Percentiles rank a stretch among this genome's conserved stretches.
Evolutionary conservation across 1,140 invertebrate species (phyloP).

Genomic region (Pararge aegeria): DNA sequence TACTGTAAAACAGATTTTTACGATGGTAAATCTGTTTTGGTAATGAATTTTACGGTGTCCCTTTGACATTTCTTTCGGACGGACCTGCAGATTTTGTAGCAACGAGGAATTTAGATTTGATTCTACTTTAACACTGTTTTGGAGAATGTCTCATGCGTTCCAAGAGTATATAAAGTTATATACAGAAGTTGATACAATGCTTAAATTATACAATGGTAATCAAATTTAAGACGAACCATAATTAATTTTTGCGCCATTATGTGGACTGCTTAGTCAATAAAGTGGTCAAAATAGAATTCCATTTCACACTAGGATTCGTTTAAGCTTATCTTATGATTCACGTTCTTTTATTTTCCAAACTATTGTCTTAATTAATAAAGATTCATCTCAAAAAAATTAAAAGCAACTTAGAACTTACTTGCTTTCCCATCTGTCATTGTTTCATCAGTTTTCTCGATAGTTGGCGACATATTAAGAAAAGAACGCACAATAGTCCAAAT

Average conservation of each 20-base stretch:
- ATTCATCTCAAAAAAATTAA: not conserved
- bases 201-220: too few relatives aligned
- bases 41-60: conserved; percentile 45
- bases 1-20: conserved; percentile 21
- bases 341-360: too few relatives aligned
- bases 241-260: too few relatives aligned
- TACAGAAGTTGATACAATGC: too few relatives aligned
- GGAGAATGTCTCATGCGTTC: not conserved
- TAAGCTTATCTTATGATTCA: too few relatives aligned
- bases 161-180: not conserved
- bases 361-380: not conserved
- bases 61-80: conserved; percentile 63
- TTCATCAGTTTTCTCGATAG: conserved; percentile 32
- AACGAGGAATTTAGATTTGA: conserved; percentile 4
- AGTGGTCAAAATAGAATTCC: too few relatives aligned
- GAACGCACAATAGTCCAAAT: conserved; percentile 21
- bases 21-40: conserved; percentile 48
- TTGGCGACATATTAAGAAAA: conserved; percentile 24
- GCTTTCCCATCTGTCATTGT: conserved; percentile 37
- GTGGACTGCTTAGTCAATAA: too few relatives aligned
- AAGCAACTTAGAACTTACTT: conserved; percentile 44
- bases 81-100: not conserved
- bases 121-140: not conserved
- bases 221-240: too few relatives aligned
- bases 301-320: too few relatives aligned